Evolutionary conservation across 2,113 vertebrate genomes (phyloP).

Genomic region (Himantopus leucocephalus): DNA sequence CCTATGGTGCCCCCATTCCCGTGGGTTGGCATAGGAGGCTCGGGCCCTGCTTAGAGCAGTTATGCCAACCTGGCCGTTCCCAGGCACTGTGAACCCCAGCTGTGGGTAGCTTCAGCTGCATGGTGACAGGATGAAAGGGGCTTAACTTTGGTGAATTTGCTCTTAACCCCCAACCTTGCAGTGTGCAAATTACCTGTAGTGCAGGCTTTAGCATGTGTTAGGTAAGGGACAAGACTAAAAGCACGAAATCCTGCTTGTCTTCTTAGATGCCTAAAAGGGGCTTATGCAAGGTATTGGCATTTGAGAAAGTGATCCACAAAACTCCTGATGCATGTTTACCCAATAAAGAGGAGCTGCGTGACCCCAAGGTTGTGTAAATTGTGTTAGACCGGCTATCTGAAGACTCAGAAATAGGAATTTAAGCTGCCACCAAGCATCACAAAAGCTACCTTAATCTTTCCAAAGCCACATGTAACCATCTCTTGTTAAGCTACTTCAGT

Average conservation of each 20-base stretch:
- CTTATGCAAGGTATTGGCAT: neutral
- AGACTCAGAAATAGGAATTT: neutral
- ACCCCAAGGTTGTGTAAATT: neutral
- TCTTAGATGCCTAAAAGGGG: neutral
- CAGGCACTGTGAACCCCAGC: neutral
- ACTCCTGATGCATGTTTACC: neutral
- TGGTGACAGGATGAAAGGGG: neutral
- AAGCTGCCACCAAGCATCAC: neutral
- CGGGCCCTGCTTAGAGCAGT: neutral
- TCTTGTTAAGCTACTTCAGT: neutral
- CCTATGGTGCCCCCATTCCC: accelerated
- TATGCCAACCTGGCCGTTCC: neutral
- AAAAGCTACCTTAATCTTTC: neutral
- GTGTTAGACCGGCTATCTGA: neutral
- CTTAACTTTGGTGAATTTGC: neutral
- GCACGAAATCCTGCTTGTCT: neutral
- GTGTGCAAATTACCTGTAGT: neutral
- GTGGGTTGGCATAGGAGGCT: neutral
- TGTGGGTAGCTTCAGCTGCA: neutral
- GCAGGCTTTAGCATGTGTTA: neutral
- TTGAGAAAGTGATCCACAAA: neutral
- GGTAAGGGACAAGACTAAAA: neutral
- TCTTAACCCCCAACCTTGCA: neutral
- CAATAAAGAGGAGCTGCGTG: neutral
- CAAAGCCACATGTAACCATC: neutral